Conservation (phyloP, 1,140 invertebrate genomes). For the Ostrea edulis region DNA sequence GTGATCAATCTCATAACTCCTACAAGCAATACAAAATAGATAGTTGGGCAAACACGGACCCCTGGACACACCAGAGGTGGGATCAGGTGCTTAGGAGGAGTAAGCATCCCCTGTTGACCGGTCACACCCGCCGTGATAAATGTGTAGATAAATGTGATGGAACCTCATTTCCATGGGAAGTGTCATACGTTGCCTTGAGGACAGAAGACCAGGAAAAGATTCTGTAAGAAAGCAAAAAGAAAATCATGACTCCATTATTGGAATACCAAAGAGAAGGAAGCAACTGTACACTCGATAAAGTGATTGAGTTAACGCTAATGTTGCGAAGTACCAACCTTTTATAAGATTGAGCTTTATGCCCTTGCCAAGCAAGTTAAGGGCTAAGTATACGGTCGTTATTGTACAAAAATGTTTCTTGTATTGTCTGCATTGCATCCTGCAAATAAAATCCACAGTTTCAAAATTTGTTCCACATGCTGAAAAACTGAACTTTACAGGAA, state of each 20-base stretch:
- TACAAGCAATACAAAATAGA: no score
- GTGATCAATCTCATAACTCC: no score
- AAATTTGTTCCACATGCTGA: constrained; percentile 15
- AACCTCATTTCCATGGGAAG: constrained; percentile 42
- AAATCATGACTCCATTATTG: constrained; percentile 41
- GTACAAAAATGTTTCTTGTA: constrained; percentile 46
- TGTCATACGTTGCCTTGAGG: constrained; percentile 47
- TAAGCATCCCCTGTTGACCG: no score
- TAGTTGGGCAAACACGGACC: no score
- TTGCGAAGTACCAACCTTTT: constrained; percentile 41
- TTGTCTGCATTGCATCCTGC: constrained; percentile 41
- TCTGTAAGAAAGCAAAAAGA: constrained; percentile 38
- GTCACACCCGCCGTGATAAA: no score
- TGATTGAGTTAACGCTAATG: constrained; percentile 40
- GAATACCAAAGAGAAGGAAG: constrained; percentile 50
- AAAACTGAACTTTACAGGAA: constrained; percentile 42
- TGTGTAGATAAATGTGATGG: no score
- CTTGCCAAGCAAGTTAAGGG: constrained; percentile 44
- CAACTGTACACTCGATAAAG: constrained; percentile 53
- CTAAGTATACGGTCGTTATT: constrained; percentile 49
- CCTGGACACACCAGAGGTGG: no score
- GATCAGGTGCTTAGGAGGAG: no score
- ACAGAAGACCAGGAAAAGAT: constrained; percentile 32
- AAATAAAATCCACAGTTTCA: background rate
- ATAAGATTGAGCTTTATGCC: constrained; percentile 50